Evolutionary conservation across 2,797 vertebrate species (phyloP).

Genomic region (Rousettus madagascariensis): DNA sequence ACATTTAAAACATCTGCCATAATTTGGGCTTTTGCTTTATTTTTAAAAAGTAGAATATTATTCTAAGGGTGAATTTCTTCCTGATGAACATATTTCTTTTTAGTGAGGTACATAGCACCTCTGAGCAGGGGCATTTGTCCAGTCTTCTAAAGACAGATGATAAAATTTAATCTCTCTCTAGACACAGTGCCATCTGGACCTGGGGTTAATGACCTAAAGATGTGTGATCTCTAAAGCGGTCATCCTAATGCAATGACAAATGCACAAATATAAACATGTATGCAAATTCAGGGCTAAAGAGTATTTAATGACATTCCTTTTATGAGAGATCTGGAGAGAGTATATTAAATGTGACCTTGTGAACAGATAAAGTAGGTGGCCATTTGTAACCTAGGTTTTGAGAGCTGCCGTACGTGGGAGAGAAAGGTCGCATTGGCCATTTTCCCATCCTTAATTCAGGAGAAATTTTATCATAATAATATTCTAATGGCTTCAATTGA

Average conservation of each 20-base stretch:
- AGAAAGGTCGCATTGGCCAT: background rate
- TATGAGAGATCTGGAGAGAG: background rate
- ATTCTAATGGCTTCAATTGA: background rate
- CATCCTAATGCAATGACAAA: slow-evolving; percentile 34
- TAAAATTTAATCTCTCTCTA: slow-evolving; percentile 25
- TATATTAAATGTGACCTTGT: background rate
- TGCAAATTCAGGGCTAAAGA: background rate
- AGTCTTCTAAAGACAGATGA: slow-evolving; percentile 17
- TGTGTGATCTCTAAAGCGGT: background rate
- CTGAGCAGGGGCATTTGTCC: background rate
- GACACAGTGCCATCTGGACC: slow-evolving; percentile 37
- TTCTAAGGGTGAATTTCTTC: background rate
- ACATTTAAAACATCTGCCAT: background rate
- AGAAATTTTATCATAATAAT: background rate
- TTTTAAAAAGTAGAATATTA: background rate
- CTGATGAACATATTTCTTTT: background rate
- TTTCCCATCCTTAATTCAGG: background rate
- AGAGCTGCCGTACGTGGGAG: background rate
- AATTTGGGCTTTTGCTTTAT: background rate
- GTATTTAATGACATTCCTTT: background rate
- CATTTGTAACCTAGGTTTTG: background rate
- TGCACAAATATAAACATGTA: background rate
- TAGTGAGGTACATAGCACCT: background rate
- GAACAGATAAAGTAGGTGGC: background rate
- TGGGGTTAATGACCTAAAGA: slow-evolving; percentile 42